Base-by-base conservation (phyloP, 1,140 invertebrate genomes). In the Hirudo medicinalis region DNA sequence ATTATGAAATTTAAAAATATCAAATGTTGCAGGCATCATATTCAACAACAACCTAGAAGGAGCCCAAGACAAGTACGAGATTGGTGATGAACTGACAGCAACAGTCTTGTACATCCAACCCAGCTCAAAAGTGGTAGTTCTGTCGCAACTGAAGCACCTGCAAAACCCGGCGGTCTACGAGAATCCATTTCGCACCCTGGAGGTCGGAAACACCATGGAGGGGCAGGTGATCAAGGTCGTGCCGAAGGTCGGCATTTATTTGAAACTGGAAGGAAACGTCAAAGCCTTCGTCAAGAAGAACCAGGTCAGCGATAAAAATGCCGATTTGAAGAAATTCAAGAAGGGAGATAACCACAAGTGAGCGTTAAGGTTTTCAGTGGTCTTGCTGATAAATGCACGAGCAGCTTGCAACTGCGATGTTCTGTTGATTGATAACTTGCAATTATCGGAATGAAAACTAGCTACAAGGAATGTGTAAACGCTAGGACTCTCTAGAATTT, bases 21-120 rank as follows among this genome's bases (percentile, higher is more conserved):
- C 32, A 36, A n/a, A n/a, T n/a, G n/a, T 60, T 60, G 55, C 22
- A 63, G 57, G 57, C 22, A 63, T 63, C 29, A 63, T 63, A 63
- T 63, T 63, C 29, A 22, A 63, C 29, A 63, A 25, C 22, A 22
- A 63, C 29, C 20, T 63, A 63, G 29, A 32, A 13, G 29, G 11
- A 11, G 29, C 22, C 57, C 22, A 25, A 25, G 57, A 63, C 57
- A 22, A 63, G 8, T 63, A 63, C 29, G 29, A 63, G 3, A 32
- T n/a, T 13, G 57, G 29, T 15, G 22, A 63, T 11, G 57, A 63
- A n/a, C 2, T 63, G 6, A 63, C 29, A 11, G 57, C 57, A 63
- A 25, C 22, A 13, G 57, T 63, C 22, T 20, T 63, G 57, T 63
- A 63, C 29, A 20, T 63, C 22, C 57, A 63, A 22, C 57, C 57